These are phyloP conservation scores for Trachelus tabidus DNA, from an alignment of 2,888 invertebrate species.

Conservation along the genomic window DNA sequence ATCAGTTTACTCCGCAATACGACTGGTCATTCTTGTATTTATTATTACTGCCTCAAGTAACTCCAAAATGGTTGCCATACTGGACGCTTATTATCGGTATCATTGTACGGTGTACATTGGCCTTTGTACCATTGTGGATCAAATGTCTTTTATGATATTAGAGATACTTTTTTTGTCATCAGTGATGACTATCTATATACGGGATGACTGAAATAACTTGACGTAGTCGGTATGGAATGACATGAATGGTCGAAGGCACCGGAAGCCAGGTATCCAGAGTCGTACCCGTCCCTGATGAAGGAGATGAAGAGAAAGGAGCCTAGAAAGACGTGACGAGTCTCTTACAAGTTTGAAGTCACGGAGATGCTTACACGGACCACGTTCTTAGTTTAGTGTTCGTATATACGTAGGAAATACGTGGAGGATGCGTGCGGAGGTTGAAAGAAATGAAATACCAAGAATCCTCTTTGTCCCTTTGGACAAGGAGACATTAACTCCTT, in stretches of 20 bases:
- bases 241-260: not conserved
- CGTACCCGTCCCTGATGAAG: not conserved
- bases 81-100: not conserved
- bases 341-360: not conserved
- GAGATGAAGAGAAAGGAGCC: slow-evolving; percentile 2
- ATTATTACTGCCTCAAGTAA: not conserved
- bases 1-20: slow-evolving; percentile 34
- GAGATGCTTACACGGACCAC: not conserved
- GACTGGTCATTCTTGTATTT: slow-evolving; percentile 30
- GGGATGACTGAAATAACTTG: not conserved
- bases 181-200: not conserved
- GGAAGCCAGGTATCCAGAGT: not conserved
- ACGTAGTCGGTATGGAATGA: not conserved
- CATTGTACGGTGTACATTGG: not conserved
- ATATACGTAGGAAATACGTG: slow-evolving; percentile 14
- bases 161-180: not conserved
- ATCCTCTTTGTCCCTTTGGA: slow-evolving; percentile 47
- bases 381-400: slow-evolving; percentile 1
- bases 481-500: not conserved
- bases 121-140: not conserved
- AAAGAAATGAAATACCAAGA: slow-evolving; percentile 58
- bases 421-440: slow-evolving; percentile 5
- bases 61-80: not conserved
- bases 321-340: slow-evolving; percentile 9
- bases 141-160: not conserved